Evolutionary conservation across 2,113 vertebrate genomes (phyloP).

Genomic region (Paratilapia polleni): DNA sequence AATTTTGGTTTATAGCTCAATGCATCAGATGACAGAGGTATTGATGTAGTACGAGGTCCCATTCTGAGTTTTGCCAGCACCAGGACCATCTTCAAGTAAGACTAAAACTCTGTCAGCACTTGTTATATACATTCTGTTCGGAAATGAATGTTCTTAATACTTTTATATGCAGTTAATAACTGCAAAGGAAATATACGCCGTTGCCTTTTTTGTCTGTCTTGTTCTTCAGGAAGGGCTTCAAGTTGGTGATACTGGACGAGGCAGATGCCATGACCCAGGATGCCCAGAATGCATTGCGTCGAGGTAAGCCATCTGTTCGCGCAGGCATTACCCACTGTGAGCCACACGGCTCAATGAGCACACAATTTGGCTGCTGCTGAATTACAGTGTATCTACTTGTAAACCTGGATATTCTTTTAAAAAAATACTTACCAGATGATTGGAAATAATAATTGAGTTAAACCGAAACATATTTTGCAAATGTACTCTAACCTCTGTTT

Average conservation of each 20-base stretch:
- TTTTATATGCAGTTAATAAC: neutral
- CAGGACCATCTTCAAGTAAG: constrained; percentile 97
- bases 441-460: neutral
- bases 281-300: constrained; percentile 95
- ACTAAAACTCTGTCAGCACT: neutral
- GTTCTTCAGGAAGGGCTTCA: constrained; percentile 90
- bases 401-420: neutral
- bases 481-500: neutral
- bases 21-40: constrained; percentile 95
- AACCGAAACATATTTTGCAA: neutral
- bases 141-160: neutral
- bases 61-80: constrained; percentile 97
- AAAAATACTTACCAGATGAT: neutral
- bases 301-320: constrained; percentile 88
- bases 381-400: constrained; percentile 17
- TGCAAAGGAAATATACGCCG: neutral
- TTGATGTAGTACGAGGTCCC: constrained; percentile 92
- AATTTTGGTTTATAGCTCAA: constrained; percentile 84
- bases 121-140: neutral
- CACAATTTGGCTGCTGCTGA: constrained; percentile 39
- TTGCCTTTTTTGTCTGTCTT: neutral
- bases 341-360: constrained; percentile 67
- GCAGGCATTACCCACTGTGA: constrained; percentile 67
- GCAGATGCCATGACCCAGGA: constrained; percentile 98
- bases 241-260: constrained; percentile 97